phyloP scores from a whole-genome alignment of 2,797 vertebrate genomes.

The Ataeniobius toweri region DNA sequence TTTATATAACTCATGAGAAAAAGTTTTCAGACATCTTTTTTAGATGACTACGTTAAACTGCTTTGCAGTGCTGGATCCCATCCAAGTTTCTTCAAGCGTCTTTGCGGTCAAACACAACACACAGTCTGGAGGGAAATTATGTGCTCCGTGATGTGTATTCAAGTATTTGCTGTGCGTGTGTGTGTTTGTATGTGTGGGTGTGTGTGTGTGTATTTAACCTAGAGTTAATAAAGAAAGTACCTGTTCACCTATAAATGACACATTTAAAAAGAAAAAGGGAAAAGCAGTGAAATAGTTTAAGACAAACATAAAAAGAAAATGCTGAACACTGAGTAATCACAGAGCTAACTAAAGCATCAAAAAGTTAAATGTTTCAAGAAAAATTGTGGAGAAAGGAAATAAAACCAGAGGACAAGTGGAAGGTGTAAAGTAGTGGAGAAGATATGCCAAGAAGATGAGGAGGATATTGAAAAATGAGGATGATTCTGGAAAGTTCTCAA shows the following conservation, averaged over 20 bases:
- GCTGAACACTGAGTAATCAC: conserved; percentile 5
- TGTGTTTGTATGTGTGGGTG: not conserved
- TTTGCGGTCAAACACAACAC: conserved; percentile 48
- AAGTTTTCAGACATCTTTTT: conserved; percentile 47
- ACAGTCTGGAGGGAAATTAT: conserved; percentile 39
- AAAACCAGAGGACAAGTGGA: not conserved
- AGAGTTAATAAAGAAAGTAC: conserved; percentile 53
- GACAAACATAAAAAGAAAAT: conserved; percentile 11
- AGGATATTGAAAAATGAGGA: not conserved
- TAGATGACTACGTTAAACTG: conserved; percentile 45
- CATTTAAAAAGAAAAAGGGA: conserved; percentile 1
- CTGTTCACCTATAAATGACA: conserved; percentile 53
- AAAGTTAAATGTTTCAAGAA: not conserved
- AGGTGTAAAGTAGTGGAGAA: not conserved
- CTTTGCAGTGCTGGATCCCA: conserved; percentile 41
- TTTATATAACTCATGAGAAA: conserved; percentile 60
- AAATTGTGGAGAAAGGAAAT: conserved; percentile 18
- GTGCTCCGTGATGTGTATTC: conserved; percentile 19
- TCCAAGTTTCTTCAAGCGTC: conserved; percentile 31
- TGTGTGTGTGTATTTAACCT: conserved; percentile 3
- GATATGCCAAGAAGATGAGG: conserved; percentile 13
- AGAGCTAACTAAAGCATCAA: conserved; percentile 1
- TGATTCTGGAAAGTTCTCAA: conserved; percentile 37
- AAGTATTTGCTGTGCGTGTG: not conserved
- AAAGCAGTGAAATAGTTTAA: conserved; percentile 18